Percentiles rank a stretch among this genome's conserved stretches.
phyloP scores from a whole-genome alignment of 2,888 invertebrate genomes.

The Philereme vetulata region DNA sequence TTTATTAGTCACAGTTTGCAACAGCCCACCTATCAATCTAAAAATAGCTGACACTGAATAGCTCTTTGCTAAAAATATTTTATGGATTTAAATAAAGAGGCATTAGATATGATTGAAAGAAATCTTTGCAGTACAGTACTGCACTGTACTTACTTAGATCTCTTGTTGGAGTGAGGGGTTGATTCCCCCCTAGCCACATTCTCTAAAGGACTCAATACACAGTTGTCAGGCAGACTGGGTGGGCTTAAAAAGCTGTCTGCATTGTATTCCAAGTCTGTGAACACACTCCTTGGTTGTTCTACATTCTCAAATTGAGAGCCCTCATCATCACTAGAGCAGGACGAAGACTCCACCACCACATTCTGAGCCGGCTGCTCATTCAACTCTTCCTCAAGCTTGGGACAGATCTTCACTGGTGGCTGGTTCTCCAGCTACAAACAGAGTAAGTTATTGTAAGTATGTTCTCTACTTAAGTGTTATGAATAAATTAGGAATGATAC shows the following conservation, averaged over 20 bases:
- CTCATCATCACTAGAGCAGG: conserved; percentile 76
- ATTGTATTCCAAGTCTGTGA: conserved; percentile 74
- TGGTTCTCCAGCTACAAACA: conserved; percentile 73
- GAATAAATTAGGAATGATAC: conserved; percentile 37
- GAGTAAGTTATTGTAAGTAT: conserved; percentile 16
- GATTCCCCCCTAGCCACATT: conserved; percentile 79
- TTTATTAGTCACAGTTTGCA: conserved; percentile 39
- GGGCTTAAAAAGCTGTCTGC: conserved; percentile 78
- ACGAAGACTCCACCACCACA: conserved; percentile 75
- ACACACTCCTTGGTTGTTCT: conserved; percentile 69
- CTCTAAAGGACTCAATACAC: conserved; percentile 76
- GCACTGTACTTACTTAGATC: conserved; percentile 61
- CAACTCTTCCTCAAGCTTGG: conserved; percentile 58
- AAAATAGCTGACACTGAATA: conserved; percentile 38
- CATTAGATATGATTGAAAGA: conserved; percentile 18
- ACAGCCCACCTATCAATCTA: conserved; percentile 41
- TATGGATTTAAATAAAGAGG: conserved; percentile 32
- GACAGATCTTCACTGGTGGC: conserved; percentile 69
- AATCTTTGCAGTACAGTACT: conserved; percentile 31
- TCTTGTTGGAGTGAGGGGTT: conserved; percentile 78
- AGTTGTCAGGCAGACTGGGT: conserved; percentile 74
- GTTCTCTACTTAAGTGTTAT: conserved; percentile 13
- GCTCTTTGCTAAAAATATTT: conserved; percentile 41
- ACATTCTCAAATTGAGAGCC: conserved; percentile 57
- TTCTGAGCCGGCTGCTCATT: conserved; percentile 66